Base-by-base conservation (phyloP, 2,888 invertebrate genomes). In the Cinara cedri region DNA sequence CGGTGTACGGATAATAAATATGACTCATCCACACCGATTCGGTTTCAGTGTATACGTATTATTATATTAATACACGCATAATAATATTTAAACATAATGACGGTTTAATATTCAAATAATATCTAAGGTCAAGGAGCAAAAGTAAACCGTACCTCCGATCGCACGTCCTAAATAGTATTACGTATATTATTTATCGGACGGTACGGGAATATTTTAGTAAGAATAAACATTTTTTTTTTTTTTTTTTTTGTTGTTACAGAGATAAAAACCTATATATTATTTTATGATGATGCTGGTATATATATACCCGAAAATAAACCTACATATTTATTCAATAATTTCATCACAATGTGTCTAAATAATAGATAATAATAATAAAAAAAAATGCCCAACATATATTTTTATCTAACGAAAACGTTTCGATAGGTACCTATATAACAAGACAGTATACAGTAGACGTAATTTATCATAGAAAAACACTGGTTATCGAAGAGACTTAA, bases 101-200 rank as follows among this genome's bases (percentile, higher is more conserved):
- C 34, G 6, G 6, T 34, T 4, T 34, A 34, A 4, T 6, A 34
- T 34, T 4, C 6, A 34, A 34, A 34, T 34, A 34, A 63, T 63
- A 63, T 63, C 63, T 65, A 65, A 65, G 74, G 74, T 75, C 74
- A 65, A 75, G 65, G 74, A 65, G 63, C 74, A 75, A 63, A 63
- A 34, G 34, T 16, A 54, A 74, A 34, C 72, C 34, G 21, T 74
- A 74, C 62, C 34, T 62, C 21, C 19, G 62, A 63, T 63, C 34
- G 24, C 55, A 55, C 42, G 55, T n/a, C 34, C 34, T 34, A 34
- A n/a, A n/a, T n/a, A n/a, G n/a, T n/a, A n/a, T n/a, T 6, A 3
- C 34, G 34, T 34, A 6, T 34, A 34, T 34, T 60, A 49, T 60
- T 26, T 57, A 72, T 72, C 46, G 13, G 51, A 16, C 26, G 34